Evolutionary conservation across 2,888 invertebrate genomes (phyloP).

Genomic region (Zele albiditarsus): DNA sequence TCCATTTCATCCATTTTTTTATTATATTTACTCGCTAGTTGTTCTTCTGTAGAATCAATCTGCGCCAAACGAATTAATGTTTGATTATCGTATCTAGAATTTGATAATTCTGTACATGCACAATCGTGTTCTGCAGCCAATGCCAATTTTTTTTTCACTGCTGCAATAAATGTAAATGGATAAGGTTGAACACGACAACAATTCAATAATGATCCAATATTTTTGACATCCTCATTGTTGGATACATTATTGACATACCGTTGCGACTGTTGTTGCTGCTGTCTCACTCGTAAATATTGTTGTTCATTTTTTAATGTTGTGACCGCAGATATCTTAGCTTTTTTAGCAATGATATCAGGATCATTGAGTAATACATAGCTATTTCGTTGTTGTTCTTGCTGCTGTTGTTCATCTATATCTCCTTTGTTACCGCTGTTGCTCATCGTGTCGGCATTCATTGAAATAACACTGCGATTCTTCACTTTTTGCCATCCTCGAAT

Average conservation of each 20-base stretch:
- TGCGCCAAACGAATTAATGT: not conserved
- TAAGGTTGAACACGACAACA: constrained; percentile 71
- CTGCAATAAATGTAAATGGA: constrained; percentile 78
- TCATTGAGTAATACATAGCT: constrained; percentile 65
- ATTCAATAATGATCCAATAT: constrained; percentile 50
- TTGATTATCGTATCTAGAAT: not conserved
- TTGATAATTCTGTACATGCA: constrained; percentile 38
- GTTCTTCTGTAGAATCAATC: not conserved
- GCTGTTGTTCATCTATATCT: constrained; percentile 47
- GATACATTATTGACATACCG: constrained; percentile 38
- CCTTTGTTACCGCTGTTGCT: constrained; percentile 58
- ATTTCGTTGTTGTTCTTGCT: constrained; percentile 47
- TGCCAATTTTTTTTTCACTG: constrained; percentile 76
- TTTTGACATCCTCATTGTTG: constrained; percentile 33
- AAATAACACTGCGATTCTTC: not conserved
- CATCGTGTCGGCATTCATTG: constrained; percentile 49
- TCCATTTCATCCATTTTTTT: constrained; percentile 60
- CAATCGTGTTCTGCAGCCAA: constrained; percentile 56
- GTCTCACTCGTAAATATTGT: constrained; percentile 43
- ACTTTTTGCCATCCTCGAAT: not conserved
- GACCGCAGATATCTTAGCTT: constrained; percentile 56
- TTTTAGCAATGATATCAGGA: constrained; percentile 59
- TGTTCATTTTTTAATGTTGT: constrained; percentile 14
- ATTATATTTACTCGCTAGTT: constrained; percentile 40
- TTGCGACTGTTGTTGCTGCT: constrained; percentile 49